phyloP scores from a whole-genome alignment of 2,888 invertebrate species.

The Heliconius hortense region DNA sequence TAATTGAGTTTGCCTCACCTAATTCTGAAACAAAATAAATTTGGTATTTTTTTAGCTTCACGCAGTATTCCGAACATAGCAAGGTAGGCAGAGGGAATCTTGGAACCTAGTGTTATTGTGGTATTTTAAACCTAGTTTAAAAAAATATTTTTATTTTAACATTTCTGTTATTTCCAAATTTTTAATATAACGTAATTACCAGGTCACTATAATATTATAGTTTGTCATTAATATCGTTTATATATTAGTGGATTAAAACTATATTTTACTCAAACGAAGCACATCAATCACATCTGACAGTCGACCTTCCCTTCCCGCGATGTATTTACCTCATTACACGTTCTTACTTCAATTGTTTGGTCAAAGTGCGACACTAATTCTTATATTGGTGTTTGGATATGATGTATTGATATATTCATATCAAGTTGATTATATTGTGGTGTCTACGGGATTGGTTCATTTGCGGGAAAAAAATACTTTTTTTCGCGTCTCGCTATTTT shows the following conservation, averaged over 20 bases:
- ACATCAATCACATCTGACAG: constrained; percentile 26
- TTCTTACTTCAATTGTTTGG: constrained; percentile 18
- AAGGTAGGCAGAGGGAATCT: too few species aligned
- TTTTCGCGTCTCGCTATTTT: too few species aligned
- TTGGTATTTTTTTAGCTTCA: too few species aligned
- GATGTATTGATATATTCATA: neutral
- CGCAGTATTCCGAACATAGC: too few species aligned
- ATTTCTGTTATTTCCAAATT: too few species aligned
- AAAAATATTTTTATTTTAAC: too few species aligned
- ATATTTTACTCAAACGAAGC: constrained; percentile 17
- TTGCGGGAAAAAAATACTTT: neutral
- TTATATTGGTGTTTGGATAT: neutral
- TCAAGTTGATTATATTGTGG: neutral
- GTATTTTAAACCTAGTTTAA: too few species aligned
- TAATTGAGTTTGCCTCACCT: too few species aligned
- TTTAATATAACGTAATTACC: too few species aligned
- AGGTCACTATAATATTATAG: too few species aligned
- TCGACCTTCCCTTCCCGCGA: constrained; percentile 16
- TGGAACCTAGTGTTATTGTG: too few species aligned
- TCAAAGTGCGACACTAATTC: constrained; percentile 18
- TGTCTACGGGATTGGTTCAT: neutral
- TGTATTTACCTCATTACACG: constrained; percentile 28
- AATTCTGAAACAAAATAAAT: too few species aligned
- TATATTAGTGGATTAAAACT: constrained; percentile 16
- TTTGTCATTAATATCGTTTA: neutral